Conservation (phyloP, 2,113 vertebrate species). For the Neogale vison region DNA sequence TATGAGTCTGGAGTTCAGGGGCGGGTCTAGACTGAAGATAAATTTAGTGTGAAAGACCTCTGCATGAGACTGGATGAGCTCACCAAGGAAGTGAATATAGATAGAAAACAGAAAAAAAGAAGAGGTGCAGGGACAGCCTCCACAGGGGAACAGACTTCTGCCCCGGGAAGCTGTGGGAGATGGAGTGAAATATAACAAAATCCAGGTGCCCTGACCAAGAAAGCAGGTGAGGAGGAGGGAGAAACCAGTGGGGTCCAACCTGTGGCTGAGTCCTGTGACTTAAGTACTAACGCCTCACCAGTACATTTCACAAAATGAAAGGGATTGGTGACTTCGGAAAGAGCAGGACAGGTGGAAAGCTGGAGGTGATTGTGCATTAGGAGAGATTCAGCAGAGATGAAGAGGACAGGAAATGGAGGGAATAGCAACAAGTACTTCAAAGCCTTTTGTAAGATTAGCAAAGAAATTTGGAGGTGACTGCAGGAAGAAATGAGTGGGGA, state of each 20-base stretch:
- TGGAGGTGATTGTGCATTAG: not conserved
- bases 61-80: not conserved
- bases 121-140: not conserved
- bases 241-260: no score
- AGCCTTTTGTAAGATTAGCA: not conserved
- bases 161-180: not conserved
- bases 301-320: not conserved
- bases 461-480: not conserved
- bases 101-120: not conserved
- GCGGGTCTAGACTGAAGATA: not conserved
- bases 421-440: not conserved
- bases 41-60: not conserved
- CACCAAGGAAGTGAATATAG: not conserved
- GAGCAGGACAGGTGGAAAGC: no score
- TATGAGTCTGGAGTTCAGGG: slow-evolving; percentile 27
- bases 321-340: not conserved
- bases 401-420: not conserved
- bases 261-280: not conserved
- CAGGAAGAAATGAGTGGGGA: not conserved
- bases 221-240: not conserved
- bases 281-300: not conserved
- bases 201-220: not conserved
- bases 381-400: not conserved
- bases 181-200: not conserved
- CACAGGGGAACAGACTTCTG: not conserved